Base-by-base conservation (phyloP, 2,888 invertebrate genomes). In the Andrena marginata region DNA sequence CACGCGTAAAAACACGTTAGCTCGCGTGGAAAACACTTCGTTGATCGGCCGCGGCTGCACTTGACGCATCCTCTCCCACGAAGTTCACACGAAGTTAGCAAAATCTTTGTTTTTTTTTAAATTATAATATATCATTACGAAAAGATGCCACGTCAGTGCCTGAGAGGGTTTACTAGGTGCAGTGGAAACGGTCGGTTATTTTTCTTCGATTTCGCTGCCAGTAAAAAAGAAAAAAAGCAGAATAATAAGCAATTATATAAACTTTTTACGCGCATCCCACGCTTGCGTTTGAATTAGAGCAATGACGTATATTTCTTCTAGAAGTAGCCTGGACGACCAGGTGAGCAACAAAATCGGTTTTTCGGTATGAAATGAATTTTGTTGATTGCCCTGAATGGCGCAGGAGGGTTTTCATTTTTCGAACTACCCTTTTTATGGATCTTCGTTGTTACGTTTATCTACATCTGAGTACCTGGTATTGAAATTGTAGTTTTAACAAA, bases 21-120 rank as follows among this genome's bases (percentile, higher is more conserved):
- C 67, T 79, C 80, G 81, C 80, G 84, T 77, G 85, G 80, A 78
- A 54, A 75, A 73, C 73, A 74, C 73, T 83, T 85, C 81, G 79
- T 87, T 86, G 84, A 80, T 80, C 81, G 82, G 84, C 84, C 85
- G 83, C 86, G 86, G 84, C 87, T 84, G 84, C 87, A 85, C 82
- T 87, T 84, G 88, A 86, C 83, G 86, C 83, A 87, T 88, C 88
- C 85, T 89, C 89, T 88, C 86, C 88, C 90, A 91, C 86, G 87
- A 87, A 89, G 87, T 90, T 91, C 88, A 91, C 90, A 91, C 87
- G 90, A 92, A 92, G 92, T 92, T 92, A 92, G 92, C 92, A 92
- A 92, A 82, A 89, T 85, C 82, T 88, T 91, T 91, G 80, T 86
- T 83, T 88, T 87, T 86, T 87, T 84, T 67, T 76, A 63, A 72